Evolutionary conservation across 2,113 vertebrate species (phyloP).

Genomic region (Aphyosemion australe): DNA sequence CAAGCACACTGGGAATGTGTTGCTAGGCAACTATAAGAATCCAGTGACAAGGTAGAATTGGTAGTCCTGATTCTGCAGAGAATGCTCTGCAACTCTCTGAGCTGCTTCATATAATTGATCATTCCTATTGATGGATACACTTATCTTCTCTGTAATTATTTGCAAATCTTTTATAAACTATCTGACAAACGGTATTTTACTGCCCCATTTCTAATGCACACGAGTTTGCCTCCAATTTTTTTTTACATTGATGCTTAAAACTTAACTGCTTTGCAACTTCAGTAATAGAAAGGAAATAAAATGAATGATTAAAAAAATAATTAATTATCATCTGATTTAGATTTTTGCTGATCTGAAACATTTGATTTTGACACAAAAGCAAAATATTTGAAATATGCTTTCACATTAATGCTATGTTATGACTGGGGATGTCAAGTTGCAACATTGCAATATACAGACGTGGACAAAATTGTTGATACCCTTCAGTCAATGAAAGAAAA

Average conservation of each 20-base stretch:
- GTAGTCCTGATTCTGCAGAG: conserved; percentile 59
- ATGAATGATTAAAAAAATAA: not conserved
- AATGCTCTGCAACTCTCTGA: conserved; percentile 11
- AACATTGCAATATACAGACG: too few species aligned
- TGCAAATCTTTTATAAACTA: not conserved
- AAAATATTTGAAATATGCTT: too few species aligned
- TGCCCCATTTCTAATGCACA: not conserved
- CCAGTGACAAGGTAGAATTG: conserved; percentile 69
- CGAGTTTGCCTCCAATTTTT: not conserved
- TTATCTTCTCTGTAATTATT: conserved; percentile 8
- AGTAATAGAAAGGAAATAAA: not conserved
- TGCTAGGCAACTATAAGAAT: conserved; percentile 81
- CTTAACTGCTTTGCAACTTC: conserved; percentile 21
- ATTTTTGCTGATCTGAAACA: too few species aligned
- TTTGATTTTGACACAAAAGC: too few species aligned
- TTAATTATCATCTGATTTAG: too few species aligned
- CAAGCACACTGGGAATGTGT: conserved; percentile 71
- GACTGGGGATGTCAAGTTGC: too few species aligned
- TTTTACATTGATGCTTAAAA: not conserved
- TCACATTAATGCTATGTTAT: too few species aligned
- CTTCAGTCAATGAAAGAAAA: too few species aligned
- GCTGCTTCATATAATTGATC: conserved; percentile 9
- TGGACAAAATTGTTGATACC: too few species aligned
- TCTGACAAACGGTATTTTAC: conserved; percentile 9
- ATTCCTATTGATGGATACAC: conserved; percentile 16